A percentile compares a stretch with the other conserved stretches of the same genome.
Evolutionary conservation across 2,797 vertebrate species (phyloP).

Genomic region (Pseudopleuronectes americanus): DNA sequence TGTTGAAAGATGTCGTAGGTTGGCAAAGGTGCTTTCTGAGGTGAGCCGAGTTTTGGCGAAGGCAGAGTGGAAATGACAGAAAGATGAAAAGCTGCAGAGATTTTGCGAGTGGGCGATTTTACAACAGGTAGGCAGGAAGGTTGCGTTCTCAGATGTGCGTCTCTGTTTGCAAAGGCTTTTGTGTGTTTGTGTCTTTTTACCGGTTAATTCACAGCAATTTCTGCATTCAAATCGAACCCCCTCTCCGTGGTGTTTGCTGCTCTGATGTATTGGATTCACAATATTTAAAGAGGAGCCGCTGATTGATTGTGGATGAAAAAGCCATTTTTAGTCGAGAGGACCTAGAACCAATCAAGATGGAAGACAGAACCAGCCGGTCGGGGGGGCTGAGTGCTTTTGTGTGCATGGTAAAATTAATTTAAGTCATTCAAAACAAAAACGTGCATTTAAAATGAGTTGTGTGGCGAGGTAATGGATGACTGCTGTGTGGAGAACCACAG

Average conservation of each 20-base stretch:
- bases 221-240: constrained; percentile 34
- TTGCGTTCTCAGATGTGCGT: neutral
- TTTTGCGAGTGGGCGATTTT: constrained; percentile 45
- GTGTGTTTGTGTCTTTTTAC: neutral
- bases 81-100: constrained; percentile 38
- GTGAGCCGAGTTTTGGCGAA: constrained; percentile 49
- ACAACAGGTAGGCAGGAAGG: constrained; percentile 9
- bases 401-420: constrained; percentile 25
- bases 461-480: constrained; percentile 24
- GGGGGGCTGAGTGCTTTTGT: constrained; percentile 37
- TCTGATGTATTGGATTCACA: constrained; percentile 27
- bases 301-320: constrained; percentile 50
- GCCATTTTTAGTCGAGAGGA: constrained; percentile 47
- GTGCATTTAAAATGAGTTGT: constrained; percentile 38
- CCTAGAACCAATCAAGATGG: constrained; percentile 44
- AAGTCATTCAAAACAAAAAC: constrained; percentile 38
- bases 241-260: constrained; percentile 13
- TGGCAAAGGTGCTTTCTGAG: constrained; percentile 38
- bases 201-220: constrained; percentile 32
- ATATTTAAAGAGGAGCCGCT: constrained; percentile 34
- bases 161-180: neutral
- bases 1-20: constrained; percentile 38
- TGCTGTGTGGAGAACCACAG: constrained; percentile 14
- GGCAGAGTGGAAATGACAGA: constrained; percentile 10
- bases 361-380: constrained; percentile 5